Evolutionary conservation across 2,888 invertebrate genomes (phyloP).

Genomic region (Rhagium mordax): DNA sequence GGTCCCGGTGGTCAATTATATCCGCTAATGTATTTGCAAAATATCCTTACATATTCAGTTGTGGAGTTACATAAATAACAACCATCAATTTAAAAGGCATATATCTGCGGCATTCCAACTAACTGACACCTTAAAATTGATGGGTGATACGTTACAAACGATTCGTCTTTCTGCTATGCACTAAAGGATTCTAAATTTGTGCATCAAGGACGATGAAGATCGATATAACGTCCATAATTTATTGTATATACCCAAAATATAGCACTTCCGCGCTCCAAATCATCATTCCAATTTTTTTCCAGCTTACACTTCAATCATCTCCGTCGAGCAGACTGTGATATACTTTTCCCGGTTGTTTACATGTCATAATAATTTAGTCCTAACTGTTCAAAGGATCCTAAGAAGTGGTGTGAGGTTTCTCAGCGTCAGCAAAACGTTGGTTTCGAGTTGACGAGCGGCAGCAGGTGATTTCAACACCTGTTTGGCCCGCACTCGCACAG

Average conservation of each 20-base stretch:
- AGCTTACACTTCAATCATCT: neutral
- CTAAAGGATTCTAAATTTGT: neutral
- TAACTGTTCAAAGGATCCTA: constrained; percentile 34
- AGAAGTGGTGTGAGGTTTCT: constrained; percentile 42
- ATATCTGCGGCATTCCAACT: neutral
- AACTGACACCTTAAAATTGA: neutral
- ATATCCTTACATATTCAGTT: neutral
- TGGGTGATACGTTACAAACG: neutral
- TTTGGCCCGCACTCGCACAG: constrained; percentile 2
- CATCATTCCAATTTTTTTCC: neutral
- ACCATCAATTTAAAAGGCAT: neutral
- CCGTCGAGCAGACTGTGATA: neutral
- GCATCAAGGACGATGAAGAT: no score
- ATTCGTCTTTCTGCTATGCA: neutral
- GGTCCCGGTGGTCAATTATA: constrained; percentile 20
- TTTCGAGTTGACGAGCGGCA: constrained; percentile 25
- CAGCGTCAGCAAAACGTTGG: neutral
- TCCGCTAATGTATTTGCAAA: neutral
- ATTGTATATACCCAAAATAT: no score
- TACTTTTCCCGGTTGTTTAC: constrained; percentile 25
- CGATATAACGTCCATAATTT: no score
- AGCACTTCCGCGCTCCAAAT: neutral
- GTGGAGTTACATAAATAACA: neutral
- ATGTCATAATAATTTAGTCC: constrained; percentile 39
- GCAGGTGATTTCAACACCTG: constrained; percentile 40